Conservation (phyloP, 2,113 vertebrate genomes). For the Pedetes capensis region DNA sequence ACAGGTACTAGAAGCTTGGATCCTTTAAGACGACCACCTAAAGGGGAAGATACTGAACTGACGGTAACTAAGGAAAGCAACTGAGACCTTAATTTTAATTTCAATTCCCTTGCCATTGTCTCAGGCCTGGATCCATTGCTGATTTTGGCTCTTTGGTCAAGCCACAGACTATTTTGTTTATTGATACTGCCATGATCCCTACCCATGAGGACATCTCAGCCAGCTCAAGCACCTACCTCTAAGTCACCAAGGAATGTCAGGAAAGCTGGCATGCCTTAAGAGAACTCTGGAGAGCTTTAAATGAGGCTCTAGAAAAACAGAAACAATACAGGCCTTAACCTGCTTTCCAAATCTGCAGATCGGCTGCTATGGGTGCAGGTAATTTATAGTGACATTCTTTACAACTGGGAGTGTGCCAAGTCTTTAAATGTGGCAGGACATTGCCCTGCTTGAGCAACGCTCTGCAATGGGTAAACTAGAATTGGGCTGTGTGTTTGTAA, state of each 20-base stretch:
- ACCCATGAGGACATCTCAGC: not conserved
- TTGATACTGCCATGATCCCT: not conserved
- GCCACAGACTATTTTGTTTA: not conserved
- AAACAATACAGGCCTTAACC: not conserved
- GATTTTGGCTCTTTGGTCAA: constrained; percentile 39
- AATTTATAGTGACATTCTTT: not conserved
- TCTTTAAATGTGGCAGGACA: not conserved
- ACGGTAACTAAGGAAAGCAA: not conserved
- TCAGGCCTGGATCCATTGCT: not conserved
- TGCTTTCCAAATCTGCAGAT: constrained; percentile 19
- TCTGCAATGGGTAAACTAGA: constrained; percentile 4
- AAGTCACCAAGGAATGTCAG: not conserved
- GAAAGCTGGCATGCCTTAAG: not conserved
- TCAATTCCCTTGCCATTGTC: not conserved
- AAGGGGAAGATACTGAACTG: not conserved
- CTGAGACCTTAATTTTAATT: constrained; percentile 4
- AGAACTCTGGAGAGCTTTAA: not conserved
- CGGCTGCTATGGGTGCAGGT: not conserved
- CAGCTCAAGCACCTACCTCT: not conserved
- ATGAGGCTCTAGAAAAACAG: not conserved
- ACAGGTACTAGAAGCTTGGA: not conserved
- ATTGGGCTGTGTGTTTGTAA: not conserved
- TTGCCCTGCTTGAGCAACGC: not conserved
- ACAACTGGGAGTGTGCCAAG: not conserved
- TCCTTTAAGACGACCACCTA: not conserved